phyloP scores from a whole-genome alignment of 2,888 invertebrate genomes.

The Lasioglossum pauxillum region DNA sequence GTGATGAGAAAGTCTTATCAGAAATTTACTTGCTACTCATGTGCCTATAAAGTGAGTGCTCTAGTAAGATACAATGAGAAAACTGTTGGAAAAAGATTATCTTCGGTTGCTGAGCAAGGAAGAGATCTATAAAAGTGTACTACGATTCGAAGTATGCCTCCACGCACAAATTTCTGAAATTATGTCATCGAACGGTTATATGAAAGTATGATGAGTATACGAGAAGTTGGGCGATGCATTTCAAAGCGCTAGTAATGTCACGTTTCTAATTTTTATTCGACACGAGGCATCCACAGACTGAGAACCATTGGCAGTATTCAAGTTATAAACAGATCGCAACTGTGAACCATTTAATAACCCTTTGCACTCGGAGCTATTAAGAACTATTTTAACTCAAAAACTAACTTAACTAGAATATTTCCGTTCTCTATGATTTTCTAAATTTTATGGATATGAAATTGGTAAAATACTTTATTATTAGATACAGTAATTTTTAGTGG shows the following conservation, averaged over 20 bases:
- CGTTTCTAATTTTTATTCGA: slow-evolving; percentile 36
- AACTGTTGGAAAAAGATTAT: slow-evolving; percentile 8
- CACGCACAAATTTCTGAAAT: slow-evolving; percentile 38
- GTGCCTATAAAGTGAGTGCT: slow-evolving; percentile 36
- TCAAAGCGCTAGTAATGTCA: slow-evolving; percentile 24
- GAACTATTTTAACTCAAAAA: too few relatives aligned
- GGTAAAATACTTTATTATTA: too few relatives aligned
- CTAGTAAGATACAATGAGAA: slow-evolving; percentile 36
- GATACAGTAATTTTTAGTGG: too few relatives aligned
- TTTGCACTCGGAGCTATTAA: too few relatives aligned
- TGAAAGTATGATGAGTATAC: slow-evolving; percentile 25
- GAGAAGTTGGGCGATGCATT: slow-evolving; percentile 18
- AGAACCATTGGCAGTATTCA: slow-evolving; percentile 59
- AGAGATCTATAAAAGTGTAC: background rate
- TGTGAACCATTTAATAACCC: slow-evolving; percentile 6
- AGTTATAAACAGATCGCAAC: slow-evolving; percentile 35
- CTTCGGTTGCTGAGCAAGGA: slow-evolving; percentile 11
- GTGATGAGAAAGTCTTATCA: slow-evolving; percentile 30
- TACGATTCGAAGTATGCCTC: slow-evolving; percentile 1
- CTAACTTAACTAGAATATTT: too few relatives aligned
- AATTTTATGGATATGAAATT: too few relatives aligned
- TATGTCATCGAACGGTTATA: slow-evolving; percentile 35
- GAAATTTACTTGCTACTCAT: slow-evolving; percentile 39
- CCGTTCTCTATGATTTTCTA: too few relatives aligned
- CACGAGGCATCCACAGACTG: slow-evolving; percentile 37